Evolutionary conservation across 2,888 invertebrate species (phyloP).

Genomic region (Meteorus colon): DNA sequence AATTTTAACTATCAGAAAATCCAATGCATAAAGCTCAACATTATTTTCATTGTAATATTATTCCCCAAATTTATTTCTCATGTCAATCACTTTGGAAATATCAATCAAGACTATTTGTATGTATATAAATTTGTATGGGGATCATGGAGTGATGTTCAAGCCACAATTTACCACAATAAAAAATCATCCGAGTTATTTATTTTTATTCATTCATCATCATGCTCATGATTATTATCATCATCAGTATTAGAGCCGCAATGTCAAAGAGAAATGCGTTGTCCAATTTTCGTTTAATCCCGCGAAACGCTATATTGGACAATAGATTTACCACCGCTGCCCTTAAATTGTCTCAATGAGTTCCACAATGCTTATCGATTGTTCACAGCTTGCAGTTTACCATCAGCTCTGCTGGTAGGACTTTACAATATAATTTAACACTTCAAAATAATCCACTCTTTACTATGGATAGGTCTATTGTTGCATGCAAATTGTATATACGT

Average conservation of each 20-base stretch:
- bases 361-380: conserved; percentile 24
- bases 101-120: too few species aligned
- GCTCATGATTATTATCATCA: not conserved
- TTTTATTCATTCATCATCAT: not conserved
- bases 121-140: too few species aligned
- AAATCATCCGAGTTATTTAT: conserved; percentile 30
- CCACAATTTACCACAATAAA: too few species aligned
- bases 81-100: too few species aligned
- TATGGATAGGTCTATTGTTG: not conserved
- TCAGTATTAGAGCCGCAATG: not conserved
- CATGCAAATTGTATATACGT: too few species aligned
- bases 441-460: not conserved
- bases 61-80: too few species aligned
- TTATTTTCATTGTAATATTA: too few species aligned
- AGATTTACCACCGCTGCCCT: conserved; percentile 40
- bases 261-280: conserved; percentile 22
- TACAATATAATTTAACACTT: not conserved
- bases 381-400: not conserved
- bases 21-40: too few species aligned
- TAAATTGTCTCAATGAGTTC: conserved; percentile 51
- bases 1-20: too few species aligned
- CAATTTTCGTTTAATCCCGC: conserved; percentile 36
- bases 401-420: not conserved
- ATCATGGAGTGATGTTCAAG: too few species aligned
- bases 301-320: conserved; percentile 48